phyloP scores from a whole-genome alignment of 2,797 vertebrate species.

The Alfaro cultratus region DNA sequence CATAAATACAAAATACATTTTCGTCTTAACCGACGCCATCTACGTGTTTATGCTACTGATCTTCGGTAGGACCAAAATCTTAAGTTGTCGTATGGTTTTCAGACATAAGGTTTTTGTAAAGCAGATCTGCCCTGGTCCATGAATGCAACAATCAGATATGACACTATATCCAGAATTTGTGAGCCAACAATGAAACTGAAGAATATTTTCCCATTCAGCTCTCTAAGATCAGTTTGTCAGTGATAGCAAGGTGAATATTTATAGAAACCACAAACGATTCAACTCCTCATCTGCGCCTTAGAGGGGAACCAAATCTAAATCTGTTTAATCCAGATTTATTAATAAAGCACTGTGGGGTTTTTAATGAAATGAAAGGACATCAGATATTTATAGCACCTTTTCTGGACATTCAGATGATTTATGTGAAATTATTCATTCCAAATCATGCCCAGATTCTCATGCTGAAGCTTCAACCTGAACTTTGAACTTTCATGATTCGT shows the following conservation, averaged over 20 bases:
- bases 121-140: background rate
- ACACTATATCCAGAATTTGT: background rate
- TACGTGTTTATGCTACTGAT: background rate
- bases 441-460: no score
- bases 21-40: background rate
- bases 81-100: no score
- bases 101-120: background rate
- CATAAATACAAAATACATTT: background rate
- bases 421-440: no score
- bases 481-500: conserved; percentile 2
- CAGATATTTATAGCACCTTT: no score
- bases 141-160: background rate
- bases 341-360: conserved; percentile 38
- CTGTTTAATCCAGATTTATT: conserved; percentile 45
- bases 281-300: background rate
- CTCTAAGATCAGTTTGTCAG: background rate
- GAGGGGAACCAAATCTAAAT: conserved; percentile 11
- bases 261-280: background rate
- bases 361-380: no score
- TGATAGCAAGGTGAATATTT: background rate
- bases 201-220: background rate
- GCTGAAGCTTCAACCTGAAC: conserved; percentile 5
- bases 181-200: background rate
- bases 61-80: background rate
- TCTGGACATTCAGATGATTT: no score